Percentiles rank a stretch among this genome's conserved stretches.
These are phyloP conservation scores for Chiloscyllium plagiosum DNA, from an alignment of 2,113 vertebrate species.

Conservation along the genomic window DNA sequence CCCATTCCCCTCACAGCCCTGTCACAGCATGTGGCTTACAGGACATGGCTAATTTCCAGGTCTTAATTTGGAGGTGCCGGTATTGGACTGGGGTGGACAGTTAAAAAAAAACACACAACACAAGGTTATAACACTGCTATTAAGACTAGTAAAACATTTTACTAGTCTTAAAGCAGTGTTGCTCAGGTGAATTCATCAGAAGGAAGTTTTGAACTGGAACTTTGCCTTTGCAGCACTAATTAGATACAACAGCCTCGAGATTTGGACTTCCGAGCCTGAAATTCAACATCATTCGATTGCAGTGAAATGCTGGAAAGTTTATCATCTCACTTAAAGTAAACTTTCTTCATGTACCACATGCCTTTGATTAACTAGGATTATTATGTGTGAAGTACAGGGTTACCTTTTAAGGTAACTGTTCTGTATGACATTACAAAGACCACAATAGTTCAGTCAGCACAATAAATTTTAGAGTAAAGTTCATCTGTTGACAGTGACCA, in stretches of 20 bases:
- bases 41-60: neutral
- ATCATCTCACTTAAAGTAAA: neutral
- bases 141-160: no score
- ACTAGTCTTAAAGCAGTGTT: neutral
- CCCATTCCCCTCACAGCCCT: neutral
- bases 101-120: no score
- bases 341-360: neutral
- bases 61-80: no score
- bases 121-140: no score
- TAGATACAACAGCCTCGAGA: neutral
- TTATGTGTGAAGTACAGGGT: neutral
- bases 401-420: neutral
- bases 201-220: neutral
- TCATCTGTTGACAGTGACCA: neutral
- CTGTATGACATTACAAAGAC: neutral
- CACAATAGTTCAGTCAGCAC: neutral
- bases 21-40: neutral
- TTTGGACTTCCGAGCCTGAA: neutral
- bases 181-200: neutral
- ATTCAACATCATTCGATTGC: neutral
- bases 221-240: neutral
- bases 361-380: neutral
- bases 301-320: neutral
- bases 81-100: no score
- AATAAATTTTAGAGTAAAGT: neutral